Conservation (phyloP, 2,888 invertebrate species). For the Plutella xylostella region DNA sequence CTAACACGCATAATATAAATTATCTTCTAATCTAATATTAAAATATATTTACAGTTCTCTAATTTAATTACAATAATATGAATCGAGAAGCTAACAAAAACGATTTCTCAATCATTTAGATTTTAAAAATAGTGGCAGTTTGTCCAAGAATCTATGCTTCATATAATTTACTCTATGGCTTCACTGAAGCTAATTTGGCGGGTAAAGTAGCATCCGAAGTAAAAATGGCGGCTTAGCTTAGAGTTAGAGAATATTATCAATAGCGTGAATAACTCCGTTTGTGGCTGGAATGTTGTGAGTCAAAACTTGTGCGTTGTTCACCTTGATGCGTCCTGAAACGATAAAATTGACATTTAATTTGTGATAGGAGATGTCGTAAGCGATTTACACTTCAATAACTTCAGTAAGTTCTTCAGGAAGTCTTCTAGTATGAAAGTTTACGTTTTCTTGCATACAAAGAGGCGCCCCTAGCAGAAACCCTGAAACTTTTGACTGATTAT, state of each 20-base stretch:
- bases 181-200: conserved; percentile 48
- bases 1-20: conserved; percentile 52
- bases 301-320: conserved; percentile 84
- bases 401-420: no score
- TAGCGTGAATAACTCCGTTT: conserved; percentile 88
- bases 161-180: conserved; percentile 28
- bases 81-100: neutral
- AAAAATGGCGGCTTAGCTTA: no score
- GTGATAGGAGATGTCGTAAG: no score
- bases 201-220: conserved; percentile 14
- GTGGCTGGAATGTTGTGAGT: conserved; percentile 90
- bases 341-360: no score
- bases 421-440: no score
- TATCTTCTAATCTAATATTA: conserved; percentile 46
- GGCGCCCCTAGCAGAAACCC: no score
- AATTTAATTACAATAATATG: neutral
- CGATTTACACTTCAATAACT: no score
- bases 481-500: no score
- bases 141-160: neutral
- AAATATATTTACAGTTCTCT: conserved; percentile 47
- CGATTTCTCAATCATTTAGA: neutral
- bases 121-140: neutral
- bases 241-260: conserved; percentile 69
- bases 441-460: no score
- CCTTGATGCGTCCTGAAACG: conserved; percentile 81